Conservation (phyloP, 2,113 vertebrate genomes). For the Prunella fulvescens region DNA sequence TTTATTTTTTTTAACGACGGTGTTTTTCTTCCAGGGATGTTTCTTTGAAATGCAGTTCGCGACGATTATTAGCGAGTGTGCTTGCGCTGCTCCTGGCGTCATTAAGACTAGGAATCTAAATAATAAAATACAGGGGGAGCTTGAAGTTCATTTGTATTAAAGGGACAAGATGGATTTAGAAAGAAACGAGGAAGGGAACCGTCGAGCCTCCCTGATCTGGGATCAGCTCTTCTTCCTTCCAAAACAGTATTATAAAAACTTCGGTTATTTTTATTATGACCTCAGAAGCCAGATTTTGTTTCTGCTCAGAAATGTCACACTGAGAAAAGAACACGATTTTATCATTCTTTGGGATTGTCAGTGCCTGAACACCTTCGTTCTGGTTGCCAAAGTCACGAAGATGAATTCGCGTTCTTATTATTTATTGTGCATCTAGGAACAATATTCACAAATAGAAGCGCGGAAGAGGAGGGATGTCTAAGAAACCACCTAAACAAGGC, state of each 20-base stretch:
- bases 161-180: constrained; percentile 35
- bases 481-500: background rate
- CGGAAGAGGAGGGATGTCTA: background rate
- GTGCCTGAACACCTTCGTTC: background rate
- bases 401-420: background rate
- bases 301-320: background rate
- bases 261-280: background rate
- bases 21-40: constrained; percentile 51
- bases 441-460: background rate
- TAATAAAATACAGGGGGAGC: constrained; percentile 58
- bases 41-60: constrained; percentile 68
- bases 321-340: background rate
- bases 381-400: background rate
- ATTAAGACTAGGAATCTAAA: constrained; percentile 64
- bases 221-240: background rate
- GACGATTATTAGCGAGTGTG: constrained; percentile 59
- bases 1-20: constrained; percentile 21
- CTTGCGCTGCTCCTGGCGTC: constrained; percentile 61
- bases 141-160: constrained; percentile 60
- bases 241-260: background rate
- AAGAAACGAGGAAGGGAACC: background rate
- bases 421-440: background rate
- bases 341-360: background rate
- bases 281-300: background rate
- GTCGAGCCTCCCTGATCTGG: background rate